Conservation (phyloP, 1,140 invertebrate species). For the Ostrea denselamellosa region DNA sequence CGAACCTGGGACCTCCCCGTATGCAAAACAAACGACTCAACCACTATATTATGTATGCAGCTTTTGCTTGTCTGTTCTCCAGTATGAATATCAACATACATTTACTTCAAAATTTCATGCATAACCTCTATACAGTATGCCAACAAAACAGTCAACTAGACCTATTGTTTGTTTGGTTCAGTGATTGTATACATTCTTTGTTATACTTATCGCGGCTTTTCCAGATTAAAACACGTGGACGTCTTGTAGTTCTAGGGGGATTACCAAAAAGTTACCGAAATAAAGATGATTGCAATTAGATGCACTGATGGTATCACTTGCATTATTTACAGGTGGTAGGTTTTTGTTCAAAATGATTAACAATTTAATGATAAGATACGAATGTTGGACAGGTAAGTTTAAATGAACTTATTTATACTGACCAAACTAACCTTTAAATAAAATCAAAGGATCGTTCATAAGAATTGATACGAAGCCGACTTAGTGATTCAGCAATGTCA, state of each 20-base stretch:
- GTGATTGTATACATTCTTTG: neutral
- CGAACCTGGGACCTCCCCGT: too few relatives aligned
- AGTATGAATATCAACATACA: too few relatives aligned
- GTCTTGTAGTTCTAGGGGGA: neutral
- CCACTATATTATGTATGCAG: too few relatives aligned
- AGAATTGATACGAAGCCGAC: neutral
- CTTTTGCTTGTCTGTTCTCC: too few relatives aligned
- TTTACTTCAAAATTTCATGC: too few relatives aligned
- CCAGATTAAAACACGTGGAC: neutral
- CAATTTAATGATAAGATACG: neutral
- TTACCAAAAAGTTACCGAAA: neutral
- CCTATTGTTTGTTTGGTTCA: neutral
- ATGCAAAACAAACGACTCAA: too few relatives aligned
- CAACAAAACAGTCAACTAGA: neutral
- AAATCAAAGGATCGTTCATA: neutral
- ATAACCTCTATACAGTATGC: neutral
- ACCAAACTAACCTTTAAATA: neutral
- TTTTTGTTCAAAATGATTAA: neutral
- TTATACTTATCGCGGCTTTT: neutral
- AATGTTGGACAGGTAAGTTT: conserved; percentile 5
- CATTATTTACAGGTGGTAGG: neutral
- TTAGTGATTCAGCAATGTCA: neutral
- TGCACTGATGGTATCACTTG: neutral
- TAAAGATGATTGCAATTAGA: neutral
- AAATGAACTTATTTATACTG: conserved; percentile 18